Evolutionary conservation across 2,888 invertebrate species (phyloP), one percentile per base, ranked within the genome.

Genomic region (Xestoiulus laeticollis): DNA sequence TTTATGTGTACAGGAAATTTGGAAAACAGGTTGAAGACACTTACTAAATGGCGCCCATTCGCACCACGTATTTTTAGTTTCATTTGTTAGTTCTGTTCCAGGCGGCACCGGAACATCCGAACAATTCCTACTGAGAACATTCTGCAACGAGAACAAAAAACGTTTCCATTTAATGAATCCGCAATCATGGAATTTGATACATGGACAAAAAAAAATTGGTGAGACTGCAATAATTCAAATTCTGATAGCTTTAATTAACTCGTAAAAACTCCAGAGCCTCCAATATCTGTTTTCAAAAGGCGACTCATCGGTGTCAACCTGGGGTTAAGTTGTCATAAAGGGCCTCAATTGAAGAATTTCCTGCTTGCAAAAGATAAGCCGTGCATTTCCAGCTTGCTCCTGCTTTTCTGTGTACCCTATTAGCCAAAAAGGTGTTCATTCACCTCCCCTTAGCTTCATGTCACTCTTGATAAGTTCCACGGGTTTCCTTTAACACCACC

Each of bases 41-140:
- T 94, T 92, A 97, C 97, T 95, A 91, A 97, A 97, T 0, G 97
- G 97, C 26, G 95, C 94, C 95, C 97, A 97, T 91, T 96, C 96
- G 91, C 97, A 97, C 95, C 96, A 97, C 86, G 94, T 94, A 86
- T 93, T 92, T 92, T 30, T 93, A 88, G 89, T 92, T 87, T 88
- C 86, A 88, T 89, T 68, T 38, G 87, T 87, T 38, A 89, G 59
- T 26, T 87, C 83, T 32, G 88, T 43, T 84, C 88, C 89, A 87
- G 89, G 83, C 22, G 90, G 95, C 2, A 92, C 91, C 53, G 95
- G 91, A 68, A 92, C 92, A 4, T 89, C 89, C 85, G 95, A 94
- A 92, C 97, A 98, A 92, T 98, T 97, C 90, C 94, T 94, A 91
- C 96, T 91, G 82, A 98, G 93, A 30, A 97, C 96, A 90, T 95